Evolutionary conservation across 2,888 invertebrate genomes (phyloP), one percentile per base, ranked within the genome.

Genomic region (Teleiodes luculella): DNA sequence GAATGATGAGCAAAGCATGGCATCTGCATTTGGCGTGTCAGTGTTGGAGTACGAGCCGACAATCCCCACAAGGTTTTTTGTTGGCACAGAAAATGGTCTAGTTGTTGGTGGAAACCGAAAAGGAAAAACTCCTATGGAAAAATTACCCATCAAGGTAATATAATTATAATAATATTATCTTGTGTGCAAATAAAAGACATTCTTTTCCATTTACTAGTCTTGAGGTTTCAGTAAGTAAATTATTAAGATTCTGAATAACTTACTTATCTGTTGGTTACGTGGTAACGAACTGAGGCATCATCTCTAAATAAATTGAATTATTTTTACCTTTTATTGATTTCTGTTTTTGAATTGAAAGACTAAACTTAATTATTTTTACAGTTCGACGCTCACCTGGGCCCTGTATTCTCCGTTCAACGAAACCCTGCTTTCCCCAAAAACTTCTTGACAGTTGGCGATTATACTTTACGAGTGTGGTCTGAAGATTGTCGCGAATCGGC

Each of bases 341-440:
- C 8, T 33, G 33, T 33, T 11, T n/a, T n/a, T n/a, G n/a, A n/a
- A n/a, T n/a, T n/a, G n/a, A 11, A 33, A 33, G 2, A 33, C 33
- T 6, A 5, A 33, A 4, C 2, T 24, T 11, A 28, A 20, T 41
- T 3, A 6, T 28, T 1, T 43, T 43, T 55, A 35, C 57, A 91
- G 74, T 94, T 92, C 68, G 78, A 83, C 13, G 92, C 94, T 7
- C 96, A 97, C 69, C 83, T 94, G 56, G 98, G 98, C 0, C 96
- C 97, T 0, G 94, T 98, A 1, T 93, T 94, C 73, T 92, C 96
- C 4, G 87, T 98, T 52, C 95, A 97, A 72, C 92, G 98, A 58
- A 98, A 98, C 87, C 96, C 98, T 0, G 94, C 94, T 28, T 97
- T 97, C 83, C 92, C 96, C 1, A 98, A 98, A 83, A 97, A 97